A percentile compares a stretch with the other conserved stretches of the same genome.
Evolutionary conservation across 2,797 vertebrate species (phyloP).

Genomic region (Phylloscopus collybita): DNA sequence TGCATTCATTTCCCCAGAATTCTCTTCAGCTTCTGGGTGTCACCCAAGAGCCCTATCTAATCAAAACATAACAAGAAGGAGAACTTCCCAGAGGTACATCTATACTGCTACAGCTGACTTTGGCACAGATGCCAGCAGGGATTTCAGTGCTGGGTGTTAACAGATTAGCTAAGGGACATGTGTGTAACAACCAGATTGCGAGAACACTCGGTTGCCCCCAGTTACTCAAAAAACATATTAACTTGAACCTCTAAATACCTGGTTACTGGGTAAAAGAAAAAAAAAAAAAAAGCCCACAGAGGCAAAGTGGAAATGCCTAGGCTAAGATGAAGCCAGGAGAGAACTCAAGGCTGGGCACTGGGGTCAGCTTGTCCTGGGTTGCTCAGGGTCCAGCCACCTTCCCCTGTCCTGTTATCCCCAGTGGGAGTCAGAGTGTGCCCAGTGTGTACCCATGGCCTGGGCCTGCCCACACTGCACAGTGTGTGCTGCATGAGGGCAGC

Average conservation of each 20-base stretch:
- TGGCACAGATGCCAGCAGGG: not conserved
- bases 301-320: not conserved
- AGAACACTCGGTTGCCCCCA: not conserved
- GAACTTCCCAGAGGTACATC: not conserved
- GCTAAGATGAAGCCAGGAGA: not conserved
- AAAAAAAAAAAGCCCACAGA: not conserved
- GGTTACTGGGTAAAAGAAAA: slow-evolving; percentile 37
- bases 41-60: not conserved
- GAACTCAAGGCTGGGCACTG: not conserved
- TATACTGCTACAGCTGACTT: not conserved
- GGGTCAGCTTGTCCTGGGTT: not conserved
- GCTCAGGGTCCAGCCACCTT: not conserved
- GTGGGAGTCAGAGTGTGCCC: rapidly evolving
- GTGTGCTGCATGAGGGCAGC: rapidly evolving
- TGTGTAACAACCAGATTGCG: not conserved
- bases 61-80: not conserved
- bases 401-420: rapidly evolving
- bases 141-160: not conserved
- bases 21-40: not conserved
- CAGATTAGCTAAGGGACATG: not conserved
- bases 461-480: not conserved
- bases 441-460: rapidly evolving
- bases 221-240: slow-evolving; percentile 42
- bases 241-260: not conserved
- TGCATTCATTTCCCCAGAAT: not conserved